phyloP scores from a whole-genome alignment of 2,113 vertebrate genomes.

The Galbula dea region DNA sequence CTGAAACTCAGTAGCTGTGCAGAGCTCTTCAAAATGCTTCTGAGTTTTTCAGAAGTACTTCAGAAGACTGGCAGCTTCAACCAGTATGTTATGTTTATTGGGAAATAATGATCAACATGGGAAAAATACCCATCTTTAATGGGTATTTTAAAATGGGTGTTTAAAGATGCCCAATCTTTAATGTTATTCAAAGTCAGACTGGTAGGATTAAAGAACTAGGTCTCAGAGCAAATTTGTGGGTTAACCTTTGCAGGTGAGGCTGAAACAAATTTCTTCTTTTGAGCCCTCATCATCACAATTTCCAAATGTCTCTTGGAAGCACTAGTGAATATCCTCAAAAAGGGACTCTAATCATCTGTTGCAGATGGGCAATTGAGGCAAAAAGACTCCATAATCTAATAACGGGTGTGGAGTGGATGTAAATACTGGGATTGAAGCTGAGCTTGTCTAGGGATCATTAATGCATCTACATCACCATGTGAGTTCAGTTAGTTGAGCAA shows the following conservation, averaged over 20 bases:
- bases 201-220: not conserved
- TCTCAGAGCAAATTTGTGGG: not conserved
- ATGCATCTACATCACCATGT: not conserved
- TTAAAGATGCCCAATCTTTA: not conserved
- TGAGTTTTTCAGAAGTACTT: not conserved
- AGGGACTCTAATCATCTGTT: not conserved
- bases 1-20: not conserved
- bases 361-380: not conserved
- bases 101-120: not conserved
- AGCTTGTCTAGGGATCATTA: not conserved
- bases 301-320: not conserved
- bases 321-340: not conserved
- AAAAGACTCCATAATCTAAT: not conserved
- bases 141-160: too few relatives aligned
- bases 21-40: constrained; percentile 10
- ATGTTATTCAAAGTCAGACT: not conserved
- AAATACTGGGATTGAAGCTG: not conserved
- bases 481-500: not conserved
- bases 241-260: not conserved
- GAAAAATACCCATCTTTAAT: not conserved
- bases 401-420: not conserved
- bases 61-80: not conserved
- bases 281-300: not conserved
- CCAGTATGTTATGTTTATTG: not conserved
- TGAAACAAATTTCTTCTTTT: not conserved